Evolutionary conservation across 53 echinoderm and acorn worm species (phyloP).

Genomic region (Paracentrotus lividus): DNA sequence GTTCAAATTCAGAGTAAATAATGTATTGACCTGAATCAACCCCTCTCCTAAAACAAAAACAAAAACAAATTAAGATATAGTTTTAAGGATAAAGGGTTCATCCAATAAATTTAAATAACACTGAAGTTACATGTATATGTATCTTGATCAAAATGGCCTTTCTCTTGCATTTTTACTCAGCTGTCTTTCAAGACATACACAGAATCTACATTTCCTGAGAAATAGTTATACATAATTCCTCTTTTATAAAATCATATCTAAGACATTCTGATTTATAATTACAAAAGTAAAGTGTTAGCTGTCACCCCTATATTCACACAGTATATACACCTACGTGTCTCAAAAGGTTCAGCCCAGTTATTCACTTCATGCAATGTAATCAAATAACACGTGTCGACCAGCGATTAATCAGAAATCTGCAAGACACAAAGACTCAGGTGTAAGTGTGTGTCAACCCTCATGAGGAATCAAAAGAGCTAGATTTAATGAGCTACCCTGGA

Average conservation of each 20-base stretch:
- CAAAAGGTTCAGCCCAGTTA: not conserved
- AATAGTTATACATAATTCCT: no score
- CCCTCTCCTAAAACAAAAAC: no score
- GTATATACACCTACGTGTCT: not conserved
- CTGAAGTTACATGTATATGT: no score
- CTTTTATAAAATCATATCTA: not conserved
- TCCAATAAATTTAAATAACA: no score
- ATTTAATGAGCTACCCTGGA: slow-evolving; percentile 42
- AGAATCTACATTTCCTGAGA: no score
- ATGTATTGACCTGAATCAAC: no score
- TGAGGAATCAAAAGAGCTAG: slow-evolving; percentile 7
- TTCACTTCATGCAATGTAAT: slow-evolving; percentile 12
- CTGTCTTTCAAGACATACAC: no score
- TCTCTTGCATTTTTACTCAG: no score
- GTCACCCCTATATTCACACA: not conserved
- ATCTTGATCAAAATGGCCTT: no score
- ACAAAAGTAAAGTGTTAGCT: not conserved
- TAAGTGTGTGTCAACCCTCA: slow-evolving; percentile 17
- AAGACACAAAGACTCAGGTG: slow-evolving; percentile 43
- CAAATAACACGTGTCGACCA: slow-evolving; percentile 21
- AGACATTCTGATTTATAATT: not conserved
- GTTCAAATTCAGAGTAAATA: no score
- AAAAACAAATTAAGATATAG: no score
- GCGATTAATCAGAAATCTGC: slow-evolving; percentile 49
- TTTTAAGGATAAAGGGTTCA: no score